Conservation (phyloP, 2,888 invertebrate species). For the Oscheius myriophilus region DNA sequence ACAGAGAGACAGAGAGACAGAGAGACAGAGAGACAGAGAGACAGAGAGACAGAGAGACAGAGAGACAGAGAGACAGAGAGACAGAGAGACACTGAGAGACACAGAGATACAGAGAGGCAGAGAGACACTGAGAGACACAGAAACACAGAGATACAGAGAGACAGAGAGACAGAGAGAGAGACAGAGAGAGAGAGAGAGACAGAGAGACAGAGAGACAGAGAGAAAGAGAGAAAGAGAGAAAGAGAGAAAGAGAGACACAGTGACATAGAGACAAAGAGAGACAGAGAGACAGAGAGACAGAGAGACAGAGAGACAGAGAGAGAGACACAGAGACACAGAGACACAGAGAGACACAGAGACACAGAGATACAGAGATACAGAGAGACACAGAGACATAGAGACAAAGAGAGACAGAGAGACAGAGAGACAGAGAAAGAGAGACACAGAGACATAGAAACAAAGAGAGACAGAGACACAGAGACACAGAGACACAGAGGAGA, state of each 20-base stretch:
- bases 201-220: background rate
- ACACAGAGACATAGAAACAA: too few species aligned
- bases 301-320: background rate
- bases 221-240: background rate
- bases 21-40: background rate
- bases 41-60: background rate
- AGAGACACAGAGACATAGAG: background rate
- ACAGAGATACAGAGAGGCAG: background rate
- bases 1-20: background rate
- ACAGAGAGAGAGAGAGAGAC: background rate
- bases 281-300: background rate
- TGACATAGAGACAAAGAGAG: background rate
- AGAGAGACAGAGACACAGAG: background rate
- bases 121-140: background rate
- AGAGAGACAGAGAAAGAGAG: background rate
- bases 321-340: too few species aligned
- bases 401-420: background rate
- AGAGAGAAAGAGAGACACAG: too few species aligned
- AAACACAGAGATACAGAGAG: background rate
- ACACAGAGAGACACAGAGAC: background rate
- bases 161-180: background rate
- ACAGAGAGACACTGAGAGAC: background rate
- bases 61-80: background rate
- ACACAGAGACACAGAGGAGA: background rate
- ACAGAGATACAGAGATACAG: background rate